Evolutionary conservation across 2,888 invertebrate species (phyloP).

Genomic region (Laothoe populi): DNA sequence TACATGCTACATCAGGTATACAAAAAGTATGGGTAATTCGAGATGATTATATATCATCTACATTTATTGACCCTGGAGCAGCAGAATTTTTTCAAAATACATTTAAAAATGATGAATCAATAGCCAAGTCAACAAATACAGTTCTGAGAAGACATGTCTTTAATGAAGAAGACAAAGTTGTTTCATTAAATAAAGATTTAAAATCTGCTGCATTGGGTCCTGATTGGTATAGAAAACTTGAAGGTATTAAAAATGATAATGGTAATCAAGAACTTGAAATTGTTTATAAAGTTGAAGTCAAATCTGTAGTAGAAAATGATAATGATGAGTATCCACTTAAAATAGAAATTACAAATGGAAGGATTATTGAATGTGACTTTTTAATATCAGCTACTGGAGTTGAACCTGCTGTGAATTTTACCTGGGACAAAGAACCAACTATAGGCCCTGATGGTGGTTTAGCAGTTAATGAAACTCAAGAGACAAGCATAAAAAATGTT

Average conservation of each 20-base stretch:
- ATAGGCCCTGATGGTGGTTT: constrained; percentile 92
- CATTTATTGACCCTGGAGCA: constrained; percentile 98
- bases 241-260: constrained; percentile 81
- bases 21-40: constrained; percentile 97
- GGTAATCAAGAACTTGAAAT: constrained; percentile 83
- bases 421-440: constrained; percentile 79
- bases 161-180: constrained; percentile 80
- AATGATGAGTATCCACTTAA: constrained; percentile 87
- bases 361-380: constrained; percentile 92
- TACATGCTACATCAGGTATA: constrained; percentile 93
- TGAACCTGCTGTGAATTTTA: constrained; percentile 86
- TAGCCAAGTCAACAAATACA: constrained; percentile 48
- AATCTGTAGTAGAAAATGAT: constrained; percentile 63
- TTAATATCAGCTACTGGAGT: constrained; percentile 98
- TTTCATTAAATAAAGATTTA: constrained; percentile 70
- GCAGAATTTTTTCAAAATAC: constrained; percentile 93
- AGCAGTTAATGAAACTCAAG: constrained; percentile 93
- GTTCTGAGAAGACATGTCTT: constrained; percentile 88
- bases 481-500: constrained; percentile 90
- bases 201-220: constrained; percentile 97
- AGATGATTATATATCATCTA: constrained; percentile 95
- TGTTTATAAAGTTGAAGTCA: constrained; percentile 85
- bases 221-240: constrained; percentile 94
- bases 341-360: constrained; percentile 90
- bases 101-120: constrained; percentile 53